Base-by-base conservation (phyloP, 2,113 vertebrate genomes). In the Hippoglossus stenolepis region DNA sequence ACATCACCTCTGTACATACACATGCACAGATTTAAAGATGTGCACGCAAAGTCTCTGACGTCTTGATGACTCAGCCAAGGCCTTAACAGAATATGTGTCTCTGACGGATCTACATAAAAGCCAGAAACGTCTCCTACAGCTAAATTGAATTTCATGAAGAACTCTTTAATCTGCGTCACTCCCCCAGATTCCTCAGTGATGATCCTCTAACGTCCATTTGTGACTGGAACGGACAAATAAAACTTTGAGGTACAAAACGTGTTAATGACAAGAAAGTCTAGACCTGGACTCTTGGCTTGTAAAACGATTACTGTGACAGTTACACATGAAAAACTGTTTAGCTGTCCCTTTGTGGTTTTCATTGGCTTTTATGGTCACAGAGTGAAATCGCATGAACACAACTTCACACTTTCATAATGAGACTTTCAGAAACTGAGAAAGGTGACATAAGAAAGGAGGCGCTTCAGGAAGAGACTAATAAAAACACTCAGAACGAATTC, bases 61-160 rank as follows among this genome's bases (percentile, higher is more conserved):
- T 51, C 18, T 76, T n/a, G 17, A 73, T 9, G n/a, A 60, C 74
- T 70, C 24, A 45, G 73, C 49, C 54, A 66, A 87, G 88, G 89
- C 12, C 54, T 84, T 66, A 82, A 66, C 58, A 77, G 6, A 77
- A 65, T 58, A 64, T 75, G 24, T 26, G 63, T 70, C 54, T 31
- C 8, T 38, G 43, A 59, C 54, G n/a, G 72, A 54, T 79, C 64
- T 69, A n/a, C 51, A 13, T 13, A 43, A 43, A 11, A 43, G 40
- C 45, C 45, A 49, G 45, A 49, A 49, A 49, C 4, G 4, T 15
- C 45, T 49, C 17, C 17, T 49, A 28, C 21, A 57, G 54, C n/a
- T 21, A 57, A 4, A 26, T 26, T 28, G 12, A 4, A 59, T 24
- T 58, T 58, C 24, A 23, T 26, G 26, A 13, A 59, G 24, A 26